phyloP scores from a whole-genome alignment of 2,797 vertebrate genomes.

The Falco peregrinus region DNA sequence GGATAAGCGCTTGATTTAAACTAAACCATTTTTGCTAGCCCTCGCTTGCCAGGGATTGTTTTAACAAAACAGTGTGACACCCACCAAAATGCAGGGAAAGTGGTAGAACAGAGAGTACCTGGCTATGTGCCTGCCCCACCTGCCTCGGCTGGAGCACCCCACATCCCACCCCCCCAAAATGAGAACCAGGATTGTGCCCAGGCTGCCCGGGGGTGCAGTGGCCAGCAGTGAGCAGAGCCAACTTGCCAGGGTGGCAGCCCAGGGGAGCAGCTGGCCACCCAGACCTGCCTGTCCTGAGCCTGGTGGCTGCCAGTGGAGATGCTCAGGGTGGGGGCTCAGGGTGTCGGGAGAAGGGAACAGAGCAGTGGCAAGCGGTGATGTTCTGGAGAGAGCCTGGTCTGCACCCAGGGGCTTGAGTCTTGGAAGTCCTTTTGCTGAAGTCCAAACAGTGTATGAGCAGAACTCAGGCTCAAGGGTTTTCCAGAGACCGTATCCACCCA shows the following conservation, averaged over 20 bases:
- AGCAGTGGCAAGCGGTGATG: not conserved
- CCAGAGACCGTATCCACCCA: not conserved
- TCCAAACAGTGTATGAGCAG: fast-evolving
- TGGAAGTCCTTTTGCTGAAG: not conserved
- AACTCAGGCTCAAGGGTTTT: not conserved
- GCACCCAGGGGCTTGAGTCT: fast-evolving
- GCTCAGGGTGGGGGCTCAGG: not conserved
- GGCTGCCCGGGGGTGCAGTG: not conserved
- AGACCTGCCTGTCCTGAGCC: fast-evolving
- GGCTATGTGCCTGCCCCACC: not conserved
- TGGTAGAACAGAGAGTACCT: not conserved
- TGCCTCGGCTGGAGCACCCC: not conserved
- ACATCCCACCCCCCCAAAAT: fast-evolving
- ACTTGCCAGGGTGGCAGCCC: not conserved
- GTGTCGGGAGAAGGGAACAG: not conserved
- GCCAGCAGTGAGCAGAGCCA: not conserved
- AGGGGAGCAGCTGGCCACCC: not conserved
- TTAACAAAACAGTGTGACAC: not conserved
- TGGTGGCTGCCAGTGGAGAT: too few relatives aligned
- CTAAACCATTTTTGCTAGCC: not conserved
- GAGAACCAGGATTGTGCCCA: not conserved
- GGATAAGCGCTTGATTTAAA: not conserved
- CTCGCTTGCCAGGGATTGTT: not conserved
- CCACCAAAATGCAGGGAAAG: not conserved
- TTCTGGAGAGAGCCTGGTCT: not conserved